Evolutionary conservation across 2,113 vertebrate genomes (phyloP).

Genomic region (Planiliza haematocheilus): DNA sequence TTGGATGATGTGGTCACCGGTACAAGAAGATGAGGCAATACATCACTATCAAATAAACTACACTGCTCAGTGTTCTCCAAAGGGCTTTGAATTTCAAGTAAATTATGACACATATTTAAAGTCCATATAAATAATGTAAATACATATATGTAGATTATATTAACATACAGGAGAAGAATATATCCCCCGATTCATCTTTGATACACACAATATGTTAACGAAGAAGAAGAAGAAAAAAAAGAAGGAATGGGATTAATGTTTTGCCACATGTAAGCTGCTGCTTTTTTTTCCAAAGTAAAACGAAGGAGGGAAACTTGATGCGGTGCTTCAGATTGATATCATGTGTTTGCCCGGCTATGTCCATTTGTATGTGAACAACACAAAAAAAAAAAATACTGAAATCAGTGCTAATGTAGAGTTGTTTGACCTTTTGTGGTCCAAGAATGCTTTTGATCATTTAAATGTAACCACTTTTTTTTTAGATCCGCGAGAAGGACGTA

Average conservation of each 20-base stretch:
- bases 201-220: slow-evolving; percentile 33
- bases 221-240: not conserved
- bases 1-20: not conserved
- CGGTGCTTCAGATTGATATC: slow-evolving; percentile 40
- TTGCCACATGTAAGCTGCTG: slow-evolving; percentile 27
- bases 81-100: slow-evolving; percentile 80
- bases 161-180: slow-evolving; percentile 69
- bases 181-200: slow-evolving; percentile 62
- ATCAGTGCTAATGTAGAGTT: slow-evolving; percentile 43
- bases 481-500: slow-evolving; percentile 37
- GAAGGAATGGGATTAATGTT: slow-evolving; percentile 2
- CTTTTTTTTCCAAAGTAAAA: slow-evolving; percentile 33
- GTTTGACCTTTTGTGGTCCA: slow-evolving; percentile 51
- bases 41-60: slow-evolving; percentile 61
- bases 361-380: slow-evolving; percentile 49
- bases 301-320: slow-evolving; percentile 26
- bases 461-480: slow-evolving; percentile 53
- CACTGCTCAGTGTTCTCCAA: slow-evolving; percentile 76
- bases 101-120: slow-evolving; percentile 69
- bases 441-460: slow-evolving; percentile 63
- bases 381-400: slow-evolving; percentile 1
- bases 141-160: slow-evolving; percentile 77
- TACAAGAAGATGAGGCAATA: slow-evolving; percentile 46
- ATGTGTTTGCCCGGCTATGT: slow-evolving; percentile 41
- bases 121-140: slow-evolving; percentile 79